Evolutionary conservation across 2,888 invertebrate genomes (phyloP), one percentile per base, ranked within the genome.

Genomic region (Axea sp.): DNA sequence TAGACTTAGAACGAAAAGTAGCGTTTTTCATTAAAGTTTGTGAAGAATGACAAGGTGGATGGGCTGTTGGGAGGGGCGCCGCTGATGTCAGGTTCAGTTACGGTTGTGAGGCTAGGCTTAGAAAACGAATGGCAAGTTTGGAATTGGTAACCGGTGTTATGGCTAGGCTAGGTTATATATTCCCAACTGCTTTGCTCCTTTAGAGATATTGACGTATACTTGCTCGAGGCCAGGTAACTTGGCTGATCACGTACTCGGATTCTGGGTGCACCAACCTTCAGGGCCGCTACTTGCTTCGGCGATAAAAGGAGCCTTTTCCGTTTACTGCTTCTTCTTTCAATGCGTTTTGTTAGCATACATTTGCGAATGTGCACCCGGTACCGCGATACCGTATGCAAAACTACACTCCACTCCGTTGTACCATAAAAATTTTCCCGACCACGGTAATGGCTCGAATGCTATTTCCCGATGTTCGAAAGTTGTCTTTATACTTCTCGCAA

Each of bases 141-240:
- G 82, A 81, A 84, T 85, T 81, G 83, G 83, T 81, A 85, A 85
- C 84, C 82, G 84, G 85, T 84, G 84, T 82, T 83, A 83, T 81
- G 82, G 81, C 80, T 76, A 60, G 73, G 69, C 75, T 76, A 75
- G 73, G 60, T 53, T 72, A 74, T 77, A 62, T 73, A 76, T 68
- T 73, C 62, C 65, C 73, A 57, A 30, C 71, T 73, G 75, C 76
- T 73, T 76, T 72, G 73, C 76, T 78, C 73, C 72, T 76, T 67
- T 64, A 67, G 73, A 75, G 59, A 68, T 76, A 77, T 68, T 76
- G 77, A 75, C 80, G 81, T 80, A 78, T 77, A 79, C 76, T 81
- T 76, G 83, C 80, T 78, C 68, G 76, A 80, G 83, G 83, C 83
- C 80, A 80, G 80, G 79, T 79, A 82, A 80, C 81, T 78, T 79